Percentiles rank a stretch among this genome's conserved stretches.
These are phyloP conservation scores for Pterobdella sp. DNA, from an alignment of 2,888 invertebrate species.

Conservation along the genomic window DNA sequence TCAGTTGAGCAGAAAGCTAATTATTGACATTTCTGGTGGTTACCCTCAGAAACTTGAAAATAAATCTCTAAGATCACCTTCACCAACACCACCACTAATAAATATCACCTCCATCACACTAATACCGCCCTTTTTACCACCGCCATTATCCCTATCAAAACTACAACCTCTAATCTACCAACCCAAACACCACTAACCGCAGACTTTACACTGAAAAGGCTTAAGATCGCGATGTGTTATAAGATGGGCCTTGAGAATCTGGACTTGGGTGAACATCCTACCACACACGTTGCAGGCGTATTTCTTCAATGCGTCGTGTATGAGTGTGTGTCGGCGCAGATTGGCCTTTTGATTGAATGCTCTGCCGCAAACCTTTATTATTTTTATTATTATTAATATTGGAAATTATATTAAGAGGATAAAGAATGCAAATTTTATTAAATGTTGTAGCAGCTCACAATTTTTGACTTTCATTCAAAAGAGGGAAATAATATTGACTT, in stretches of 20 bases:
- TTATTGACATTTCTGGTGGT: too few species aligned
- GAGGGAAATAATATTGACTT: too few species aligned
- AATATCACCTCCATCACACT: not conserved
- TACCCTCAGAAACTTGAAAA: too few species aligned
- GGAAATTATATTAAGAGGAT: too few species aligned
- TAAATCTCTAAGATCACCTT: too few species aligned
- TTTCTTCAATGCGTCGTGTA: conserved; percentile 47
- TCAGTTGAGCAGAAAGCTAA: too few species aligned
- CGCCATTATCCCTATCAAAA: not conserved
- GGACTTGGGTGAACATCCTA: conserved; percentile 51
- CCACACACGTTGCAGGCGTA: conserved; percentile 49
- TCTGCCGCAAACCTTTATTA: conserved; percentile 46
- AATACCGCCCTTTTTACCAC: not conserved
- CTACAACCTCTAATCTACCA: not conserved
- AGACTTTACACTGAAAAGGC: conserved; percentile 49
- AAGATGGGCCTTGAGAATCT: conserved; percentile 52
- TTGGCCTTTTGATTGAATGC: conserved; percentile 52
- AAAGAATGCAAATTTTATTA: too few species aligned
- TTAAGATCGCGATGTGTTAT: conserved; percentile 51
- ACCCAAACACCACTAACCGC: conserved; percentile 42
- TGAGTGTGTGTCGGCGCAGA: conserved; percentile 50
- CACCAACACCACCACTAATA: too few species aligned
- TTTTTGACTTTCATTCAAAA: too few species aligned
- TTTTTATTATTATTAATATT: too few species aligned
- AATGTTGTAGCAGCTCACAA: too few species aligned